A percentile compares a stretch with the other conserved stretches of the same genome.
Conservation (phyloP, 2,888 invertebrate genomes). For the Thalpophila matura region DNA sequence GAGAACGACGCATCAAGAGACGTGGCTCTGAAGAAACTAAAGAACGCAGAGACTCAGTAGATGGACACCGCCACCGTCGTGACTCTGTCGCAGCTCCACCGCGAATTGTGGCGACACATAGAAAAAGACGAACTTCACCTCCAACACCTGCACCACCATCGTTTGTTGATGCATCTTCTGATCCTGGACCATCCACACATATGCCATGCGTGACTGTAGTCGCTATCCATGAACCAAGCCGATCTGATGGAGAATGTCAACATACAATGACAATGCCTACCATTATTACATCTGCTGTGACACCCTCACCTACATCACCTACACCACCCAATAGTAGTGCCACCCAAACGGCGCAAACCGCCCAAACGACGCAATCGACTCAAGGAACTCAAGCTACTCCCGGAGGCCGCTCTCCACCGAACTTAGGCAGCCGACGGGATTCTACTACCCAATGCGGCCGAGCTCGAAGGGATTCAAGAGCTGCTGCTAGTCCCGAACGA, state of each 20-base stretch:
- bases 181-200: slow-evolving; percentile 91
- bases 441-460: slow-evolving; percentile 96
- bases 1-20: slow-evolving; percentile 86
- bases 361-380: slow-evolving; percentile 72
- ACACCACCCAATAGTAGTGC: slow-evolving; percentile 83
- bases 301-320: slow-evolving; percentile 95
- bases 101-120: slow-evolving; percentile 92
- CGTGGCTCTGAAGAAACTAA: slow-evolving; percentile 92
- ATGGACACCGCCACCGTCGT: slow-evolving; percentile 92
- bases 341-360: slow-evolving; percentile 75
- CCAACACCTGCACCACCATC: slow-evolving; percentile 86
- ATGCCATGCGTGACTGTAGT: slow-evolving; percentile 87
- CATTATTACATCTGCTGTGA: slow-evolving; percentile 95
- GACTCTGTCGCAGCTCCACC: slow-evolving; percentile 92
- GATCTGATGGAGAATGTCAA: slow-evolving; percentile 92
- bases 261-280: slow-evolving; percentile 93
- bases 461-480: slow-evolving; percentile 92
- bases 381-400: slow-evolving; percentile 78
- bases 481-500: slow-evolving; percentile 93
- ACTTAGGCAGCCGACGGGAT: slow-evolving; percentile 92
- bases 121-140: slow-evolving; percentile 88
- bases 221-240: slow-evolving; percentile 86
- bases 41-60: slow-evolving; percentile 92
- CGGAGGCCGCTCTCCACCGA: slow-evolving; percentile 83
- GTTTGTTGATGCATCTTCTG: slow-evolving; percentile 91